Conservation (phyloP, 2,113 vertebrate genomes). For the Nyctibius bracteatus region DNA sequence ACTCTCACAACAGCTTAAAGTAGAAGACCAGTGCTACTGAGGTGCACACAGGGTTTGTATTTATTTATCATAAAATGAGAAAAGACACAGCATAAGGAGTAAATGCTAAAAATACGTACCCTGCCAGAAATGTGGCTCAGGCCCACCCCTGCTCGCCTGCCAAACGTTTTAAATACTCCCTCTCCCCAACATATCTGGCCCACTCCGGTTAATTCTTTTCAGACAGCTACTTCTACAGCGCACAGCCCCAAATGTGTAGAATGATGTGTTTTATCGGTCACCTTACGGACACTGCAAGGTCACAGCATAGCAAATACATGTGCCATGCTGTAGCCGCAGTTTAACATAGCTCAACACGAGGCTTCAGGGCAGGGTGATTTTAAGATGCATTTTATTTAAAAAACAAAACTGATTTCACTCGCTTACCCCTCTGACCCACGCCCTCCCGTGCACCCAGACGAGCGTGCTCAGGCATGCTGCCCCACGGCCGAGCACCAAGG, state of each 20-base stretch:
- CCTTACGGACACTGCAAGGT: not conserved
- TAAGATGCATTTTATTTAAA: not conserved
- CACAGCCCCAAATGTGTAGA: not conserved
- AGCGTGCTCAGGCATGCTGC: rapidly evolving
- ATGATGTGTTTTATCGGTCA: not conserved
- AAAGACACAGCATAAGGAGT: not conserved
- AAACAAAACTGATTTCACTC: not conserved
- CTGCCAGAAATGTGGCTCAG: not conserved
- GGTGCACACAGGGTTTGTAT: rapidly evolving
- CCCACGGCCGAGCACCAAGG: rapidly evolving
- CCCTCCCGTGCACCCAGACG: rapidly evolving
- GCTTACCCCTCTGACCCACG: rapidly evolving
- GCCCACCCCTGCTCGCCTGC: not conserved
- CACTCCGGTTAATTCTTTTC: not conserved
- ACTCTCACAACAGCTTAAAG: not conserved
- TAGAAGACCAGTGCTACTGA: rapidly evolving
- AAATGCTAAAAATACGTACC: not conserved
- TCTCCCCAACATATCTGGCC: not conserved
- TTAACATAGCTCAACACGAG: not conserved
- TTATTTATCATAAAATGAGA: not conserved
- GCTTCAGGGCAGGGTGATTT: not conserved
- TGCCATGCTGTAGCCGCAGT: not conserved
- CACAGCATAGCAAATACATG: not conserved
- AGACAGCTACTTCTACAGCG: not conserved
- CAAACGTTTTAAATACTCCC: not conserved